Evolutionary conservation across 2,113 vertebrate species (phyloP).

Genomic region (Thalassoma bifasciatum): DNA sequence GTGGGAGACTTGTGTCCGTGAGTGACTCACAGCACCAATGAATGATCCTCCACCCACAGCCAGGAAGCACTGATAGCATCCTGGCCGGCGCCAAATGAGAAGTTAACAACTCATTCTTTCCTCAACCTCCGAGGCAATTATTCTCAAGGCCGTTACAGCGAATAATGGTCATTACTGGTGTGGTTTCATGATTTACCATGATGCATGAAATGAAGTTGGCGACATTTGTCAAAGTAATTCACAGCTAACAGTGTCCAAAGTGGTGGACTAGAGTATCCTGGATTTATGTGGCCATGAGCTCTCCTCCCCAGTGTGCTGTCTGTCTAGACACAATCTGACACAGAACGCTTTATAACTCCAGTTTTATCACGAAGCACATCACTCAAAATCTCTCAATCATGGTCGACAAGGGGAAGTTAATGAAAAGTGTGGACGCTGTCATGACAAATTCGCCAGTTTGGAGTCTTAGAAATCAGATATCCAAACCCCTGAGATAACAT

Average conservation of each 20-base stretch:
- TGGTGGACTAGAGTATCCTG: conserved; percentile 23
- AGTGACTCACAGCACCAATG: conserved; percentile 59
- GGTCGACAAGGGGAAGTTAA: too few relatives aligned
- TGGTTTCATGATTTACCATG: conserved; percentile 72
- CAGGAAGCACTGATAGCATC: conserved; percentile 22
- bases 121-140: conserved; percentile 66
- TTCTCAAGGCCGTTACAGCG: conserved; percentile 56
- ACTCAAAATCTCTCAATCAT: neutral
- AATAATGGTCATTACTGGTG: conserved; percentile 71
- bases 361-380: neutral
- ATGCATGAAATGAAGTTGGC: conserved; percentile 80
- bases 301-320: conserved; percentile 3
- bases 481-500: too few relatives aligned
- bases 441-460: too few relatives aligned
- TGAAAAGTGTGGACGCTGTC: too few relatives aligned
- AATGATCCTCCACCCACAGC: conserved; percentile 48
- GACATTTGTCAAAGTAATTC: conserved; percentile 71
- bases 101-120: conserved; percentile 63
- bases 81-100: conserved; percentile 59
- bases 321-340: conserved; percentile 6
- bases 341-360: neutral
- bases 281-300: conserved; percentile 24
- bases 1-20: conserved; percentile 58
- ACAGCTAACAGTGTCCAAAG: conserved; percentile 64
- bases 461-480: too few relatives aligned